phyloP scores from a whole-genome alignment of 2,797 vertebrate genomes.

The Hemitrygon akajei region DNA sequence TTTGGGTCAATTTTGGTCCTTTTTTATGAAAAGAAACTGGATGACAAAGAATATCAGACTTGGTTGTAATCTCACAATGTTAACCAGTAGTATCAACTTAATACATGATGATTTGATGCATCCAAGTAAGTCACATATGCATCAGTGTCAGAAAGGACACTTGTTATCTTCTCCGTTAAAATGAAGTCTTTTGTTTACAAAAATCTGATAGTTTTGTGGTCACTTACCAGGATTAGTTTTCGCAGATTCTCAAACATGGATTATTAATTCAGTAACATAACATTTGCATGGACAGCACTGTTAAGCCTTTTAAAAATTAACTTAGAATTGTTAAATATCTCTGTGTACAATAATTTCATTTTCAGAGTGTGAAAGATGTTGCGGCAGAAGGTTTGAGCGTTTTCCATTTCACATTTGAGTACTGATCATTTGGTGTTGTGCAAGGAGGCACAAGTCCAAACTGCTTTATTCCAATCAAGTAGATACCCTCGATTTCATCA shows the following conservation, averaged over 20 bases:
- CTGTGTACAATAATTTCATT: not conserved
- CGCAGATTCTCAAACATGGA: not conserved
- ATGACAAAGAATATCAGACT: not conserved
- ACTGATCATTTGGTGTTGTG: not conserved
- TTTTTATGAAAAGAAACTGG: not conserved
- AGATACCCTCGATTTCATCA: not conserved
- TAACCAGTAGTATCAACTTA: not conserved
- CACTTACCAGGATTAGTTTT: not conserved
- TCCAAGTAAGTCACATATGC: not conserved
- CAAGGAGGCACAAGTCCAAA: not conserved
- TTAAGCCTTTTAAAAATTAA: not conserved
- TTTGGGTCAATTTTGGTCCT: too few species aligned
- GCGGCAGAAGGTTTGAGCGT: not conserved
- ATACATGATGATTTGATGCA: not conserved
- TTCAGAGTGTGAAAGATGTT: not conserved
- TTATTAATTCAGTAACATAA: not conserved
- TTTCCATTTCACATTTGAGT: not conserved
- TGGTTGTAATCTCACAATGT: not conserved
- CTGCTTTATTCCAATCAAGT: not conserved
- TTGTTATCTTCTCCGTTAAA: not conserved
- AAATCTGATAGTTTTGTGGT: not conserved
- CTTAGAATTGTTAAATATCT: not conserved
- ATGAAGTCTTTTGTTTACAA: not conserved
- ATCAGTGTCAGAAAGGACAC: not conserved
- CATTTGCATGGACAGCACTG: not conserved